These are phyloP conservation scores for Catalaphyllia jardinei DNA, from an alignment of 64 coral and sea anemone species.

Conservation along the genomic window DNA sequence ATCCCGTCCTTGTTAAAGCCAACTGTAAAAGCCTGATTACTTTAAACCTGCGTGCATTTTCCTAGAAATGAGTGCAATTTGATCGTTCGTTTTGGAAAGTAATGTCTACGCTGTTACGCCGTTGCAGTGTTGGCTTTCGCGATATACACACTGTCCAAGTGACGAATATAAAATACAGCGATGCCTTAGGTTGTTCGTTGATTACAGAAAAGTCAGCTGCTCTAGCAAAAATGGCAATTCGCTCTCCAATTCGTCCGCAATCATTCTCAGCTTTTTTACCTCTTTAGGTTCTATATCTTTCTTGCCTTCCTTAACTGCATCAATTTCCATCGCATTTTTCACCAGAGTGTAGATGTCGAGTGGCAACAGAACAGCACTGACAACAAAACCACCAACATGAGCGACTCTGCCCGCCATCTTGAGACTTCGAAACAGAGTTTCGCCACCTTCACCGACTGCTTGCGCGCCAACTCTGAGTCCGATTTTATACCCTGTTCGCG, in stretches of 20 bases:
- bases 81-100: no score
- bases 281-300: not conserved
- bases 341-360: conserved; percentile 44
- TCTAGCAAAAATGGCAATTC: not conserved
- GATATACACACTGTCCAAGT: no score
- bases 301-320: conserved; percentile 21
- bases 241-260: conserved; percentile 1
- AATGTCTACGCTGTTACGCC: no score
- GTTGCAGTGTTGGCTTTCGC: no score
- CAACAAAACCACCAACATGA: conserved; percentile 56
- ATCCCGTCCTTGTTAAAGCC: no score
- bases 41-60: no score
- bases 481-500: not conserved
- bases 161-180: no score
- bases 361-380: conserved; percentile 15
- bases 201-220: not conserved
- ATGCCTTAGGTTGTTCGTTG: not conserved
- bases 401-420: not conserved
- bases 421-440: conserved; percentile 35
- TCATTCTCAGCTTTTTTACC: not conserved
- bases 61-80: no score
- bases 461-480: not conserved
- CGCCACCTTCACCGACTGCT: not conserved
- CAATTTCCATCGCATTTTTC: conserved; percentile 7
- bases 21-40: no score